Base-by-base conservation (phyloP, 2,797 vertebrate species). In the Cyprinella venusta region DNA sequence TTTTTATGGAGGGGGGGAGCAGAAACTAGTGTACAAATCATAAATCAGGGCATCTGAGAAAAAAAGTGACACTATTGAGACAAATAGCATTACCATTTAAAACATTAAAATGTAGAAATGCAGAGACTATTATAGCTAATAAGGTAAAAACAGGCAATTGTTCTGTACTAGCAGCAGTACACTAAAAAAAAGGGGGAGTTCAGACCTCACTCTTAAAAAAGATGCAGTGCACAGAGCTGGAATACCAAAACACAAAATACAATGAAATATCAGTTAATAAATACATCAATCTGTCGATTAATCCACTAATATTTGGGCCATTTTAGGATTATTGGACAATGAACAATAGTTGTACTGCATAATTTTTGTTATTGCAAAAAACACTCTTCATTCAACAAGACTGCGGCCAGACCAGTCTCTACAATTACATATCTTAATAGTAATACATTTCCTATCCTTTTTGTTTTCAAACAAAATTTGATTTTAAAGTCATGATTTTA, bases 21-120 rank as follows among this genome's bases (percentile, higher is more conserved):
- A 45, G 40, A 77, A 63, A 45, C 15, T 63, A 63, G 38, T 13
- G 56, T 45, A 63, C 40, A 65, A 48, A 42, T 65, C 76, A 78
- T 65, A 52, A 72, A 81, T 50, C 54, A 15, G 13, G 18, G 18
- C 24, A n/a, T 80, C 8, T n/a, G 26, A 71, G 8, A 33, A 63
- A 30, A 3, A 24, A 56, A 1, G 2, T 21, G 4, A 61, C 24
- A 30, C 36, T 16, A 76, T 18, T 24, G 38, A 19, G 26, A 78
- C 15, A 48, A 30, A 71, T 50, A 3, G 16, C 21, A 69, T 18
- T 4, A 0, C 13, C 10, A 40, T 15, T 8, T 9, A 19, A 40
- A n/a, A 7, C n/a, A 18, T 65, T 30, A 21, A 64, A 48, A 64
- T 63, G 56, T 18, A 76, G 16, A 56, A 30, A 26, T 59, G 50